Conservation (phyloP, 2,113 vertebrate species). For the Takifugu flavidus region DNA sequence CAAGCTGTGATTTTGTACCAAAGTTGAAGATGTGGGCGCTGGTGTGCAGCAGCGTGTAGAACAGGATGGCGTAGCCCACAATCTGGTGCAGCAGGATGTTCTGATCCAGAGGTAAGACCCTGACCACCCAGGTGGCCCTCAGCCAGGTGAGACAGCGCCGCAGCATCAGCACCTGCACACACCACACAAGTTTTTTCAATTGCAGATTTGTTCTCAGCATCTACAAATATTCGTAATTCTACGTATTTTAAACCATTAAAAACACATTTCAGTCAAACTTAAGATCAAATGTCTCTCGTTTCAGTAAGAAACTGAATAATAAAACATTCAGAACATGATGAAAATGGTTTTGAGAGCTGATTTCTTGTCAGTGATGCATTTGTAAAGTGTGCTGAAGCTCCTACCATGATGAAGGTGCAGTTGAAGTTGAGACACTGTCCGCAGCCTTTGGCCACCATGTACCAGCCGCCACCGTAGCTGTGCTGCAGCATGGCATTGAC, state of each 20-base stretch:
- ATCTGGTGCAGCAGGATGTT: conserved; percentile 83
- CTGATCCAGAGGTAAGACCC: conserved; percentile 82
- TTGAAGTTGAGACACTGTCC: conserved; percentile 89
- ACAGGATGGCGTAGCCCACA: conserved; percentile 77
- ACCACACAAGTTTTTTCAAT: background rate
- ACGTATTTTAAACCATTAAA: too few species aligned
- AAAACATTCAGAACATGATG: too few species aligned
- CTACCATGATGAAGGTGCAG: conserved; percentile 84
- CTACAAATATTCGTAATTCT: too few species aligned
- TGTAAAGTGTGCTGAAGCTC: background rate
- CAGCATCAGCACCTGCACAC: conserved; percentile 82
- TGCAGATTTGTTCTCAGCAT: too few species aligned
- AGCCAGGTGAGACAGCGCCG: conserved; percentile 84
- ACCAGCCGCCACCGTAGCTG: conserved; percentile 43
- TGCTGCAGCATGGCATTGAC: conserved; percentile 64
- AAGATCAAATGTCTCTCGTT: too few species aligned
- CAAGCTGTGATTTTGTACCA: conserved; percentile 56
- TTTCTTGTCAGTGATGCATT: too few species aligned
- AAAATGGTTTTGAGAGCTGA: too few species aligned
- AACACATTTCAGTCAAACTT: too few species aligned
- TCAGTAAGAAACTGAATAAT: too few species aligned
- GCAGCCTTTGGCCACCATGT: conserved; percentile 82
- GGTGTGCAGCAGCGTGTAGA: conserved; percentile 72
- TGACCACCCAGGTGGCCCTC: conserved; percentile 76
- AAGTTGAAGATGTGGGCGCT: conserved; percentile 79